These are phyloP conservation scores for Hydrozoanthus gracilis DNA, from an alignment of 92 coral and sea anemone species.

Conservation along the genomic window DNA sequence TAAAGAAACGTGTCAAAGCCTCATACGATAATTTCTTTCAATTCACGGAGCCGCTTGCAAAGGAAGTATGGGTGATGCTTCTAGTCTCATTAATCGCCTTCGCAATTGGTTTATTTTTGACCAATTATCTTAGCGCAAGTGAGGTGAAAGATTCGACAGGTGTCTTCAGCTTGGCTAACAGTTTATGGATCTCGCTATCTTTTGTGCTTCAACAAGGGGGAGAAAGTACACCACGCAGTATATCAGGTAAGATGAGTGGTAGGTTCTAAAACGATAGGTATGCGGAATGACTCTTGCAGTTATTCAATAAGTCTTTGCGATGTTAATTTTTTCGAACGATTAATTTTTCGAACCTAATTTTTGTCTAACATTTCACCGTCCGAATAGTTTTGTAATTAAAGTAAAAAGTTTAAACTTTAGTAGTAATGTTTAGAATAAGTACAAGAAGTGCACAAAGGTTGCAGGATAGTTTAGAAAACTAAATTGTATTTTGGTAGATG, in stretches of 20 bases:
- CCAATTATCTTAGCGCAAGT: conserved; percentile 43
- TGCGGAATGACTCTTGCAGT: too few relatives aligned
- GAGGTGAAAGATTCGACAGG: conserved; percentile 20
- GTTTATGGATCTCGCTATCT: conserved; percentile 69
- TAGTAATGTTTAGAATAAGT: too few relatives aligned
- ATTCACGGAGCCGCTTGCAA: conserved; percentile 71
- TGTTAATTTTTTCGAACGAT: too few relatives aligned
- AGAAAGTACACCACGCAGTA: conserved; percentile 64
- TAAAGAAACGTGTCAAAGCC: conserved; percentile 13
- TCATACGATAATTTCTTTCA: conserved; percentile 2
- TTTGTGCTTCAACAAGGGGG: conserved; percentile 75
- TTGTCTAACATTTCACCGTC: too few relatives aligned
- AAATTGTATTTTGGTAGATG: too few relatives aligned
- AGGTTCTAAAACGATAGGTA: too few relatives aligned
- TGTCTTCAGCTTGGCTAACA: conserved; percentile 55
- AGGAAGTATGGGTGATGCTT: conserved; percentile 69
- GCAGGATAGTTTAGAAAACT: too few relatives aligned
- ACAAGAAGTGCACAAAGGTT: too few relatives aligned
- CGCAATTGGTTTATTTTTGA: conserved; percentile 40
- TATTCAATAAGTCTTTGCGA: too few relatives aligned
- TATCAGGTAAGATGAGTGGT: conserved; percentile 48
- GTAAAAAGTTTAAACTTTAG: too few relatives aligned
- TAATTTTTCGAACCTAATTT: too few relatives aligned
- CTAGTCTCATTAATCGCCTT: conserved; percentile 59
- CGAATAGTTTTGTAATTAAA: too few relatives aligned